Evolutionary conservation across 2,888 invertebrate genomes (phyloP), one percentile per base, ranked within the genome.

Genomic region (Drosophila koepferae): DNA sequence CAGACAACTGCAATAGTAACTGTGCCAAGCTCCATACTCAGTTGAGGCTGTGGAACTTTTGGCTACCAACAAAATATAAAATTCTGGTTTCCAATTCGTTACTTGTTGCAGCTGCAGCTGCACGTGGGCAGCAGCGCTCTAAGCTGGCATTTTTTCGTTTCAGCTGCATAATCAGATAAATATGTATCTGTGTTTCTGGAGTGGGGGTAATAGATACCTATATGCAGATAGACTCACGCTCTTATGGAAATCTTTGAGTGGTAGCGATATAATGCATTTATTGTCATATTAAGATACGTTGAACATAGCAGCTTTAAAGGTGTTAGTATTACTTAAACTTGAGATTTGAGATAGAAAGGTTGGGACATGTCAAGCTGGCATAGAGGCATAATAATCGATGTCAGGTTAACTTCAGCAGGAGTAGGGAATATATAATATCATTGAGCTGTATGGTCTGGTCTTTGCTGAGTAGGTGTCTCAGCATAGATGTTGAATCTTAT

Each of bases 81-180:
- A 62, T 74, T 75, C 75, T 71, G 65, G 80, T 78, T 76, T 72
- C 6, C 10, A 31, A 2, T 40, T 63, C n/a, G 66, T 18, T 38
- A 34, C 38, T 41, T 76, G 70, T 28, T 70, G 89, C 84, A 86
- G 76, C 76, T 75, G 77, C 80, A 76, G 63, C 71, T 63, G 61
- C 48, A 46, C 55, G 59, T 55, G 65, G 40, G 51, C 10, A 34
- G 55, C 53, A 18, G 6, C 54, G 43, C 5, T 43, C 43, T 12
- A 16, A 12, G 38, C 53, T 66, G 60, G 68, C 60, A 44, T 73
- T 69, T 75, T 69, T 31, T 12, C 34, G 58, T 41, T 31, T 10
- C 49, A 8, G 44, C 56, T 31, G 43, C 72, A 55, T 54, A 60
- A 61, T 73, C 65, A 49, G 51, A 53, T 67, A 68, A 59, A 54